Percentiles rank a stretch among this genome's conserved stretches.
These are phyloP conservation scores for Agrotis segetum DNA, from an alignment of 2,888 invertebrate genomes.

Conservation along the genomic window DNA sequence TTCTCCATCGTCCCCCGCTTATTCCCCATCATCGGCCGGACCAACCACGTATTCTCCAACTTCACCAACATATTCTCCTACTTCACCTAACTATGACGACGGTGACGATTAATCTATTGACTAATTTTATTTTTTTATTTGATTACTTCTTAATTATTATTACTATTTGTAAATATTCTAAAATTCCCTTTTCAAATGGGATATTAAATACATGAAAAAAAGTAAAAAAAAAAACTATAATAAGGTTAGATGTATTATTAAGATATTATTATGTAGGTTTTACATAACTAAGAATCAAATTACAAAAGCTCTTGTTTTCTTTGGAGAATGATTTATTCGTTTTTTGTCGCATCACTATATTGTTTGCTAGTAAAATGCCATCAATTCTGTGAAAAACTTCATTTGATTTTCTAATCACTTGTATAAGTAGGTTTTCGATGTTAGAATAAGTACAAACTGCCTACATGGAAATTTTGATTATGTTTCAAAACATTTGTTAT, in stretches of 20 bases:
- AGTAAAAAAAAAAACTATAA: slow-evolving; percentile 30
- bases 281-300: slow-evolving; percentile 23
- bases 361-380: slow-evolving; percentile 14
- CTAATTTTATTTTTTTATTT: slow-evolving; percentile 29
- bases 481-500: slow-evolving; percentile 42
- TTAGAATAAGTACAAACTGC: slow-evolving; percentile 36
- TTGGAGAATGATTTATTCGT: not conserved
- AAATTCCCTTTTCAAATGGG: slow-evolving; percentile 25
- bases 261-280: slow-evolving; percentile 34
- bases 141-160: slow-evolving; percentile 25
- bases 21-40: slow-evolving; percentile 94
- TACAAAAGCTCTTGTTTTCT: slow-evolving; percentile 6
- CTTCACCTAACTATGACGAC: slow-evolving; percentile 92
- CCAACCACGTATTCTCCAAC: slow-evolving; percentile 88
- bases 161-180: slow-evolving; percentile 61
- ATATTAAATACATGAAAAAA: slow-evolving; percentile 21
- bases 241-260: slow-evolving; percentile 40
- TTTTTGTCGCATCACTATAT: slow-evolving; percentile 10
- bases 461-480: slow-evolving; percentile 38
- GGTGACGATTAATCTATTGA: slow-evolving; percentile 84
- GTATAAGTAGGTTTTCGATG: slow-evolving; percentile 35
- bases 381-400: slow-evolving; percentile 21
- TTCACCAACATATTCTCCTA: slow-evolving; percentile 90
- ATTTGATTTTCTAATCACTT: slow-evolving; percentile 23
- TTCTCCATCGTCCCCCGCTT: slow-evolving; percentile 94